These are phyloP conservation scores for Mormyrus hasselquistii DNA, from an alignment of 2,797 vertebrate genomes.

Conservation along the genomic window DNA sequence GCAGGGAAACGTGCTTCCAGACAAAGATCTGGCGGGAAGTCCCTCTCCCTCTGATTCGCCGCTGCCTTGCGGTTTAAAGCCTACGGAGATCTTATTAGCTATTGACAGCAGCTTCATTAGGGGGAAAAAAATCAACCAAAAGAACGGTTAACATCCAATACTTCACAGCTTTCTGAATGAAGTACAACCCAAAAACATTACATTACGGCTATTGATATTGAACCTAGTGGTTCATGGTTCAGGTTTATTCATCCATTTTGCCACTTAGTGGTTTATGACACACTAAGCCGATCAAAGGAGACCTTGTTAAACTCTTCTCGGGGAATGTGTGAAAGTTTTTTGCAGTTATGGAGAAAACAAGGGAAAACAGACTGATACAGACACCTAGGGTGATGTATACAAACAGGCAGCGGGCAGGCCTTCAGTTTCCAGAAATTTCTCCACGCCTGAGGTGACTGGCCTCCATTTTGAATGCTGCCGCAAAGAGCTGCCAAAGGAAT, in stretches of 20 bases:
- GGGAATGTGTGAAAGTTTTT: not conserved
- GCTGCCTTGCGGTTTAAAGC: not conserved
- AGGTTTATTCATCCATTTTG: not conserved
- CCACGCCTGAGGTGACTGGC: not conserved
- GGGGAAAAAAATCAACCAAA: slow-evolving; percentile 8
- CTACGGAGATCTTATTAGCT: not conserved
- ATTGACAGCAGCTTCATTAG: not conserved
- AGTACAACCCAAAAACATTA: not conserved
- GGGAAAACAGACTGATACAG: not conserved
- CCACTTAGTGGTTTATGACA: not conserved
- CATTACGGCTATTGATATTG: not conserved
- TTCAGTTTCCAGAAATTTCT: not conserved
- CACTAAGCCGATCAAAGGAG: not conserved
- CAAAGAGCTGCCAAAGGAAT: not conserved
- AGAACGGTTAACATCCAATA: not conserved
- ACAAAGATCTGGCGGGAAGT: not conserved
- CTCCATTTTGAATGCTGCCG: not conserved
- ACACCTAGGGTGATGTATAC: not conserved
- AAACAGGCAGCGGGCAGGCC: not conserved
- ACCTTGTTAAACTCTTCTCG: not conserved
- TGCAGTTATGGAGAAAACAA: not conserved
- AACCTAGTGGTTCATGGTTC: not conserved
- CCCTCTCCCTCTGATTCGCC: not conserved
- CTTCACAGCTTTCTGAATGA: slow-evolving; percentile 1
- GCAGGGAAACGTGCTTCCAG: not conserved